Evolutionary conservation across 2,888 invertebrate species (phyloP), one percentile per base, ranked within the genome.

Genomic region (Molorchus minor): DNA sequence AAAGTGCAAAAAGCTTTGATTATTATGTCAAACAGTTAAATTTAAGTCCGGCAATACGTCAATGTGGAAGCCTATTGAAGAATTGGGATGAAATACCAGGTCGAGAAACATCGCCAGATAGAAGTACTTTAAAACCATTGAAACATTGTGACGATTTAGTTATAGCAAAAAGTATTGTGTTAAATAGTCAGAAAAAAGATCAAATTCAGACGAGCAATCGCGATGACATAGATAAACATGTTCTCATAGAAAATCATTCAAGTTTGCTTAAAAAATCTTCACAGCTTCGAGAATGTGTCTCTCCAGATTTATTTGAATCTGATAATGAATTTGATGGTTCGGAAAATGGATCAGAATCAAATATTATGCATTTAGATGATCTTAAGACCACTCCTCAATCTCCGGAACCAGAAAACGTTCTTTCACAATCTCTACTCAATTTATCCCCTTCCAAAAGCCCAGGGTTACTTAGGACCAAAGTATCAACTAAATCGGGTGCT

Each of bases 31-130:
- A 40, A 45, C 17, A 51, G 20, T 64, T 79, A 21, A 67, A 72
- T 53, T 60, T 88, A 40, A 80, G 83, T 59, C 80, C 80, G 44
- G 78, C 79, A 29, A 68, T 49, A 40, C 71, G 74, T 40, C 80
- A 77, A 65, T 76, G 80, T 30, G 84, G 86, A 16, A 78, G 79
- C 73, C 78, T 88, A 52, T 74, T 90, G n/a, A 85, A 82, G 77
- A 82, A 86, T 71, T 89, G 88, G 87, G 75, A 80, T 17, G 71
- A 80, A 43, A 89, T 90, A 69, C 86, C 86, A 2, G 89, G 89
- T 0, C 81, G 90, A 56, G 87, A 87, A 45, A 68, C 72, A 8
- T 85, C 87, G 51, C 89, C 88, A 20, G 33, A 1, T 65, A 70
- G n/a, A n/a, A n/a, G n/a, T n/a, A n/a, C n/a, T n/a, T n/a, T n/a